Evolutionary conservation across 1,140 invertebrate species (phyloP), one percentile per base, ranked within the genome.

Genomic region (Rhopalosiphum maidis): DNA sequence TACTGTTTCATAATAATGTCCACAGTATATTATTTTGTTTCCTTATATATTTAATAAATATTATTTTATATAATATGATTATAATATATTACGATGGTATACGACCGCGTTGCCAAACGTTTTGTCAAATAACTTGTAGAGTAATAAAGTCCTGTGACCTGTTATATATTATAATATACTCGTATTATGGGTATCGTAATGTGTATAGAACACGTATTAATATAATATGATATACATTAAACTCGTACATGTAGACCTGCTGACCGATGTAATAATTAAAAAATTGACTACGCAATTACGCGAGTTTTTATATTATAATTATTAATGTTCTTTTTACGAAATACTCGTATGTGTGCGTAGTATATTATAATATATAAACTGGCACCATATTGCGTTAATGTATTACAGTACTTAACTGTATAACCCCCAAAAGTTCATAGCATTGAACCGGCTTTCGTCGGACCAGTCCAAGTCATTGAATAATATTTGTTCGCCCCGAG

Each of bases 261-360:
- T 4, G 37, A 85, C 9, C 37, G 23, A 43, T 85, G 83, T 41
- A 25, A 43, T 43, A 46, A 46, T 87, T 87, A 46, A 87, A 86
- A 85, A 85, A 9, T 41, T 5, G 23, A 87, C 85, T 85, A 41
- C 37, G 37, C 37, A 22, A 25, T 87, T 48, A 46, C 43, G 23
- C 25, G 41, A 41, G 48, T 46, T 15, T 87, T n/a, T 46, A 1
- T n/a, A 7, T 68, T 30, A 46, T 46, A 30, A 86, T 46, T 46
- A 30, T 86, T 86, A 18, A 43, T 86, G 25, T 86, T 46, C 46
- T 86, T 87, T 87, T 87, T 46, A 87, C 85, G 43, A 87, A 46
- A 87, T 46, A 46, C 43, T n/a, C 1, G 11, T 21, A 30, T 22
- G 15, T 87, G 18, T 87, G 37, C 18, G 25, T 83, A 83, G 37